phyloP scores from a whole-genome alignment of 2,113 vertebrate genomes.

The Phycodurus eques region DNA sequence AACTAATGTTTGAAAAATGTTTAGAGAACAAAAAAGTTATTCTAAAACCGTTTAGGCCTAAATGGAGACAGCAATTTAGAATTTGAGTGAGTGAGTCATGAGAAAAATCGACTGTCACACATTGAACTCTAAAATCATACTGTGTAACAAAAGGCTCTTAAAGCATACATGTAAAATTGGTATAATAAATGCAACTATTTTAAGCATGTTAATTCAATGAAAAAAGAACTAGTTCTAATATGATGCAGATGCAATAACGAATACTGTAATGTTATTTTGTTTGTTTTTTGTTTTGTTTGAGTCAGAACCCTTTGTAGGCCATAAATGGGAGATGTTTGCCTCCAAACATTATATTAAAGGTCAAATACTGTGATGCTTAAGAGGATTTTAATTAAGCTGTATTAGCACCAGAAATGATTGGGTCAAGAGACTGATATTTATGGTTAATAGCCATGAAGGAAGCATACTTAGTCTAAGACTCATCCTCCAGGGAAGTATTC shows the following conservation, averaged over 20 bases:
- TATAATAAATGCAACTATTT: not conserved
- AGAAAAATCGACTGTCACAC: not conserved
- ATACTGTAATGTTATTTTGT: too few relatives aligned
- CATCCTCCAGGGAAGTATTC: slow-evolving; percentile 57
- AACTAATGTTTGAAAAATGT: too few relatives aligned
- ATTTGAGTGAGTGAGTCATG: not conserved
- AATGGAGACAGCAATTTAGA: not conserved
- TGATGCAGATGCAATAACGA: slow-evolving; percentile 26
- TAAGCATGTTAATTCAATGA: not conserved
- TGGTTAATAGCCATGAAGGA: slow-evolving; percentile 62
- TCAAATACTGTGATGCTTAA: slow-evolving; percentile 56
- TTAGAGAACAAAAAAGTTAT: too few relatives aligned
- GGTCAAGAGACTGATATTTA: slow-evolving; percentile 70
- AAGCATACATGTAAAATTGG: not conserved
- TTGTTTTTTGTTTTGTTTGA: slow-evolving; percentile 1
- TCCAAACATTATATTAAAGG: slow-evolving; percentile 31
- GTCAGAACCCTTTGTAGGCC: slow-evolving; percentile 11
- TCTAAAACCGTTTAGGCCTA: too few relatives aligned
- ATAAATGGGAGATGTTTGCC: slow-evolving; percentile 35
- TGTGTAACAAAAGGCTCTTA: not conserved
- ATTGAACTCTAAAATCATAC: not conserved
- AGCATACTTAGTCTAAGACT: slow-evolving; percentile 53
- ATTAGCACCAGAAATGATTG: slow-evolving; percentile 59
- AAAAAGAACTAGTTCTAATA: not conserved
- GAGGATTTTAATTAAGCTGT: slow-evolving; percentile 70